Evolutionary conservation across 2,113 vertebrate genomes (phyloP).

Genomic region (Bos indicus): DNA sequence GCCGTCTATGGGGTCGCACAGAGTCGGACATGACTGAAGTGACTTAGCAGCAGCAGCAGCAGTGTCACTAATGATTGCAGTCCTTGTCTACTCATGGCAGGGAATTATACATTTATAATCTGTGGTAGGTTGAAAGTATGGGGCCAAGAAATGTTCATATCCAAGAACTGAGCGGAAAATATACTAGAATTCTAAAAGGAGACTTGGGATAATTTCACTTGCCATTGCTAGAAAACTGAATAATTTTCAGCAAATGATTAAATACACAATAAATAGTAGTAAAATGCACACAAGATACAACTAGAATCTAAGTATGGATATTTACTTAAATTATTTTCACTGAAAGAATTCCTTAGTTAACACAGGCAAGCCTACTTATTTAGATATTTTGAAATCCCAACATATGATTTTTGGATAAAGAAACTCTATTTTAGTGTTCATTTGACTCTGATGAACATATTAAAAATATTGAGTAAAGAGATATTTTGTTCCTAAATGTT

Average conservation of each 20-base stretch:
- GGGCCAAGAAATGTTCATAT: neutral
- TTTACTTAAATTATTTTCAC: neutral
- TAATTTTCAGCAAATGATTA: neutral
- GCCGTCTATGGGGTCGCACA: accelerated
- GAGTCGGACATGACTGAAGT: accelerated
- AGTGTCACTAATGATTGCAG: neutral
- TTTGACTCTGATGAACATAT: neutral
- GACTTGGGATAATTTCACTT: neutral
- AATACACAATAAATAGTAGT: neutral
- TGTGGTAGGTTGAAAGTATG: neutral
- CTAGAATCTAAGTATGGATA: neutral
- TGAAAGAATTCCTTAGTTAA: neutral
- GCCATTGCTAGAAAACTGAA: neutral
- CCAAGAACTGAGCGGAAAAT: neutral
- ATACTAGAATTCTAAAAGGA: neutral
- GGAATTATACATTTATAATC: neutral
- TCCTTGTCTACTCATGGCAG: neutral
- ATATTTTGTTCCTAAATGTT: neutral
- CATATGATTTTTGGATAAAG: neutral
- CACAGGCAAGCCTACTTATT: neutral
- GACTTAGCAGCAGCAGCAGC: neutral
- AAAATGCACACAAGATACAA: constrained; percentile 5
- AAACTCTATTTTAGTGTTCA: neutral
- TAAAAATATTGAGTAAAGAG: neutral
- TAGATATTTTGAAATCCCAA: neutral